phyloP scores from a whole-genome alignment of 2,113 vertebrate species.

The Eurypyga helias region DNA sequence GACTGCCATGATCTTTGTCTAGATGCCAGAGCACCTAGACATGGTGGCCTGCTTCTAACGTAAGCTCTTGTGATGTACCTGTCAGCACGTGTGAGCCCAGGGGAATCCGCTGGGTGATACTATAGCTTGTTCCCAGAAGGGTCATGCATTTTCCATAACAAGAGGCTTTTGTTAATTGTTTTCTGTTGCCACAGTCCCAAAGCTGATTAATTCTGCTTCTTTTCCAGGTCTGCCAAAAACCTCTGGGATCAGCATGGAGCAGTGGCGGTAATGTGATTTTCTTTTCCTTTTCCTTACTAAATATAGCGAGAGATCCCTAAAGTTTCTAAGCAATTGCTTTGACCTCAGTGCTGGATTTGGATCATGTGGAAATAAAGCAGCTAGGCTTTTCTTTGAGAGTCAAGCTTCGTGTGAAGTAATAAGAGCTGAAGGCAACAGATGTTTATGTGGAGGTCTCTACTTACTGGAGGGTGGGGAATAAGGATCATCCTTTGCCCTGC shows the following conservation, averaged over 20 bases:
- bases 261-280: background rate
- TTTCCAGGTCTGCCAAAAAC: slow-evolving; percentile 57
- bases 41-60: background rate
- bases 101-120: background rate
- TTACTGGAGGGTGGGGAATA: background rate
- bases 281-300: background rate
- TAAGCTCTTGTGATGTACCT: background rate
- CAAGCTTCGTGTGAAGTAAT: background rate
- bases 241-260: slow-evolving; percentile 50
- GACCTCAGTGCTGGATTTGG: background rate
- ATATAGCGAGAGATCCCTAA: background rate
- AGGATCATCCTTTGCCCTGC: background rate
- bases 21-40: background rate
- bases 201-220: background rate
- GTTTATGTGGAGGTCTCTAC: background rate
- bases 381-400: background rate
- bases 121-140: background rate
- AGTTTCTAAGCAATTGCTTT: background rate
- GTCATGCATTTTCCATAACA: background rate
- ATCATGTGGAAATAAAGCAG: background rate
- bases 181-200: background rate
- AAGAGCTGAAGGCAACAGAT: background rate
- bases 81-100: fast-evolving
- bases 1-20: background rate
- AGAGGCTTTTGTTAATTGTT: background rate